phyloP scores from a whole-genome alignment of 2,888 invertebrate genomes.

The Cheilosia pagana region DNA sequence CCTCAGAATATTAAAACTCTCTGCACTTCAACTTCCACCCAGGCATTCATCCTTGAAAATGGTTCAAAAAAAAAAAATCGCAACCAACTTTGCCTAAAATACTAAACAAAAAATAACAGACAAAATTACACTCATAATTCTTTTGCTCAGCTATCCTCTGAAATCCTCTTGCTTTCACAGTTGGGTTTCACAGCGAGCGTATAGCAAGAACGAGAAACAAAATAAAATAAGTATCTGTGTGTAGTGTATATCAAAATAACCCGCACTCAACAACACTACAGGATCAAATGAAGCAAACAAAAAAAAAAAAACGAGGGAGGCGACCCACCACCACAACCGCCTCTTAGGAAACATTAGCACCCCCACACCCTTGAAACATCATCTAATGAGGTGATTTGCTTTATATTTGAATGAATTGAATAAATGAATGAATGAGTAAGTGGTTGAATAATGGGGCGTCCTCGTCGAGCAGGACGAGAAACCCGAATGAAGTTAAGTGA shows the following conservation, averaged over 20 bases:
- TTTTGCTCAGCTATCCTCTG: constrained; percentile 61
- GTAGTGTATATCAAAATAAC: constrained; percentile 23
- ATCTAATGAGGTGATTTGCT: constrained; percentile 74
- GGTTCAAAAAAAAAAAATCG: constrained; percentile 6
- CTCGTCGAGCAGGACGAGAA: background rate
- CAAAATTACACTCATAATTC: constrained; percentile 70
- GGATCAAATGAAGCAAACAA: constrained; percentile 46
- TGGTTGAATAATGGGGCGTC: constrained; percentile 73
- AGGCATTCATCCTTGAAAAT: constrained; percentile 40
- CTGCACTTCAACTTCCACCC: no score
- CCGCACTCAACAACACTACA: constrained; percentile 40
- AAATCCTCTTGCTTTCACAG: constrained; percentile 30
- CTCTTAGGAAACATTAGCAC: constrained; percentile 68
- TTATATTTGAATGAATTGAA: constrained; percentile 73
- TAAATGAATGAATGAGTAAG: constrained; percentile 73
- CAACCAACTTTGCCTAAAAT: constrained; percentile 20
- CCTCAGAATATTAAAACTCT: constrained; percentile 18
- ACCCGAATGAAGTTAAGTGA: constrained; percentile 17
- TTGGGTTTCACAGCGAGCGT: constrained; percentile 5
- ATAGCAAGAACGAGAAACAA: constrained; percentile 6
- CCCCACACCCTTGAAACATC: constrained; percentile 61
- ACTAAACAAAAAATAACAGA: constrained; percentile 33
- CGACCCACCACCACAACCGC: constrained; percentile 20
- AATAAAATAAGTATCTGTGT: constrained; percentile 17
- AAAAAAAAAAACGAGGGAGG: constrained; percentile 33